Percentiles rank a stretch among this genome's conserved stretches.
phyloP scores from a whole-genome alignment of 1,140 invertebrate genomes.

The Geopemphigus sp. region DNA sequence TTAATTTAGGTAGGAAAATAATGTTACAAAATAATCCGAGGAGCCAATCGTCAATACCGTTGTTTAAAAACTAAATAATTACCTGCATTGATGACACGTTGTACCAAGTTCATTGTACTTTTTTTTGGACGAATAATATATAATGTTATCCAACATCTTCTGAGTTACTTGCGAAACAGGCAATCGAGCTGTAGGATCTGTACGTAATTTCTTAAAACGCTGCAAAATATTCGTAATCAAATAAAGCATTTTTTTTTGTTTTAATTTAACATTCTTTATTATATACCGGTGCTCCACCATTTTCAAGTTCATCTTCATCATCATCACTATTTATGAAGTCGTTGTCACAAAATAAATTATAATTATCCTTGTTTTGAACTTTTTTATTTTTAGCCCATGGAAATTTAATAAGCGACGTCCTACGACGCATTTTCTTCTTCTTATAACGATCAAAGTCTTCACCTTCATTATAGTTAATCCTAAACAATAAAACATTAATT shows the following conservation, averaged over 20 bases:
- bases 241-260: constrained; percentile 10
- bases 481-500: too few relatives aligned
- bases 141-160: constrained; percentile 27
- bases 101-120: constrained; percentile 32
- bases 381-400: neutral
- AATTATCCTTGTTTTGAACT: neutral
- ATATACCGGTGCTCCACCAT: too few relatives aligned
- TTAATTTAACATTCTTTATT: neutral
- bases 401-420: neutral
- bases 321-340: constrained; percentile 21
- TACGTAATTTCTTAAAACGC: neutral
- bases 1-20: neutral
- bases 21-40: neutral
- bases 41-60: too few relatives aligned
- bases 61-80: neutral
- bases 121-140: constrained; percentile 18
- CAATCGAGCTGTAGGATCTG: neutral
- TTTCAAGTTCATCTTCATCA: constrained; percentile 1
- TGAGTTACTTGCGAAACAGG: constrained; percentile 16
- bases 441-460: neutral
- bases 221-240: too few relatives aligned
- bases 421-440: neutral
- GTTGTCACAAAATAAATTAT: neutral
- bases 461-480: too few relatives aligned
- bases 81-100: constrained; percentile 51